A percentile compares a stretch with the other conserved stretches of the same genome.
Conservation (phyloP, 2,888 invertebrate species). For the Leucoma salicis region DNA sequence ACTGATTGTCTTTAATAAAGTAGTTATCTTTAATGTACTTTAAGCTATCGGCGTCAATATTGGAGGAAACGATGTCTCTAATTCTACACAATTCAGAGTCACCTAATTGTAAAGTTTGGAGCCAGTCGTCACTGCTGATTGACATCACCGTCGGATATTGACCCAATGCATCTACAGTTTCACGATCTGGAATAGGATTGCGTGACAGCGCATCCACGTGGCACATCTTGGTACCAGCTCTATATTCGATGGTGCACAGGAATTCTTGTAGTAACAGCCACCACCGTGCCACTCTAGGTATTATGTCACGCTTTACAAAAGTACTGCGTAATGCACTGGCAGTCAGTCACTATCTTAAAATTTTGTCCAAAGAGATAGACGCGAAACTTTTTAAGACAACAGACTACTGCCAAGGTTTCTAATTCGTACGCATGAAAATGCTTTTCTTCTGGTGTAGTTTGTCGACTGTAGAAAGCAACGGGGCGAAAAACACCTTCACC, state of each 20-base stretch:
- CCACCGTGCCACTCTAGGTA: constrained; percentile 5
- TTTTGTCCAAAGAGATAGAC: constrained; percentile 6
- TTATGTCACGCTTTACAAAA: background rate
- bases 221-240: constrained; percentile 27
- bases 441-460: background rate
- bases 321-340: constrained; percentile 5
- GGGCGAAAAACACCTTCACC: no score
- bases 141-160: no score
- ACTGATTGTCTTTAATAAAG: no score
- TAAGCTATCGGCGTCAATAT: no score
- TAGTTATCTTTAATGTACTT: no score
- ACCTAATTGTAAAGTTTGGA: no score
- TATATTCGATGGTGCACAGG: constrained; percentile 12
- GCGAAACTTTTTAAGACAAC: constrained; percentile 10
- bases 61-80: no score
- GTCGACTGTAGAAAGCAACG: no score
- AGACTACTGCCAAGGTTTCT: constrained; percentile 8
- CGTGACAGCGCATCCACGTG: constrained; percentile 42
- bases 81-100: no score
- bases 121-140: no score
- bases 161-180: no score
- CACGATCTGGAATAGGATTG: no score
- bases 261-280: constrained; percentile 4
- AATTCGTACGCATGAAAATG: constrained; percentile 6
- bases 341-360: constrained; percentile 12